Conservation (phyloP, 2,113 vertebrate species). For the Phaethon lepturus region DNA sequence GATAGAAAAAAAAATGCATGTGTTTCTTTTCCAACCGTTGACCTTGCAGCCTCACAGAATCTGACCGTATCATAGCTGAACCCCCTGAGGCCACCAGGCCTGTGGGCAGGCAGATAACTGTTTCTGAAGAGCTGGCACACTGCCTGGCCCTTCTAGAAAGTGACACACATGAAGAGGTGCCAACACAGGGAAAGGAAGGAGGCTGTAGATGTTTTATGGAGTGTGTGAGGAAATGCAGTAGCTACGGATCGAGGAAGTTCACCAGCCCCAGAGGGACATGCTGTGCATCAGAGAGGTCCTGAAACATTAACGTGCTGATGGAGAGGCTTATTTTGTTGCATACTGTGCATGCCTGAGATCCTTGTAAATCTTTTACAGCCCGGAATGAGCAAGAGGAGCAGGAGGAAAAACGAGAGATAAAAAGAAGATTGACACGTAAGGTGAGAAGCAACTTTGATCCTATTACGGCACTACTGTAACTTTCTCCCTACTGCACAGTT, state of each 20-base stretch:
- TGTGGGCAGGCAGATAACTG: neutral
- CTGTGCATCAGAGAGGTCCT: conserved; percentile 1
- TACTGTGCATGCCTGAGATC: conserved; percentile 10
- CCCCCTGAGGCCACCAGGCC: neutral
- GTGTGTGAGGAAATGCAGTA: neutral
- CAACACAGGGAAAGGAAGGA: neutral
- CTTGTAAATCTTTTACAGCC: conserved; percentile 82
- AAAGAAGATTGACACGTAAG: conserved; percentile 93
- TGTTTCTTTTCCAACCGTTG: neutral
- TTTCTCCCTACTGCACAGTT: neutral
- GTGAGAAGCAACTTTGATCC: conserved; percentile 75
- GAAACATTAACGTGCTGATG: conserved; percentile 2
- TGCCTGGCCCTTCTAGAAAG: neutral
- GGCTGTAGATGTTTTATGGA: neutral
- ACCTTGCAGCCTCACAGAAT: neutral
- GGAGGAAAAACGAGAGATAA: conserved; percentile 98
- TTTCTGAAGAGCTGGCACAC: neutral
- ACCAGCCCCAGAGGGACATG: neutral
- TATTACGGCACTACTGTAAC: neutral
- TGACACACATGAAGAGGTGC: neutral
- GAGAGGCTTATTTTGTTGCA: conserved; percentile 11
- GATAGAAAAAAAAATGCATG: neutral
- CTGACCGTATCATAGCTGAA: accelerated
- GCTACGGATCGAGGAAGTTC: neutral
- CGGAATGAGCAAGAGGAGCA: conserved; percentile 97